phyloP scores from a whole-genome alignment of 2,888 invertebrate species.

The Ryuthela nishihirai region DNA sequence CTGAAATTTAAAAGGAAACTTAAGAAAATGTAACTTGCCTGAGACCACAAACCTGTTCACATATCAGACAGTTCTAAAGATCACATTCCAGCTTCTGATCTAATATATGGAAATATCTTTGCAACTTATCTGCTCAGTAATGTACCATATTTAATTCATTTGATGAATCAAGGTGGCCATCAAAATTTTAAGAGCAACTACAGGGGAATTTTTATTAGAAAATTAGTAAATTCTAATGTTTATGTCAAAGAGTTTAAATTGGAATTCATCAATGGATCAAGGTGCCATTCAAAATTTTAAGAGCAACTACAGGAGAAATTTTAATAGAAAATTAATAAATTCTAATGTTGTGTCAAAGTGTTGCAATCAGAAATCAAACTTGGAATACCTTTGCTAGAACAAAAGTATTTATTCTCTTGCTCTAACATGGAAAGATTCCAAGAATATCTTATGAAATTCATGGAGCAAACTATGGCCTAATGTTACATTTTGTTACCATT shows the following conservation, averaged over 20 bases:
- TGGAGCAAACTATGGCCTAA: not conserved
- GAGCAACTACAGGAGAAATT: not conserved
- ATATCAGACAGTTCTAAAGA: constrained; percentile 3
- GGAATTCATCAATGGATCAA: not conserved
- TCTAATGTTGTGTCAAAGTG: not conserved
- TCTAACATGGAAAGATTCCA: not conserved
- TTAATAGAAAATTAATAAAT: not conserved
- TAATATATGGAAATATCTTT: not conserved
- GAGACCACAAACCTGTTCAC: not conserved
- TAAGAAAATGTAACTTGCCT: not conserved
- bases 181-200: not conserved
- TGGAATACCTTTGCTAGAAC: too few species aligned
- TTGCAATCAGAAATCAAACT: not conserved
- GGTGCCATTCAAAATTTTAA: constrained; percentile 3
- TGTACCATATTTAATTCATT: constrained; percentile 1
- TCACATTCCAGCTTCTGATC: not conserved
- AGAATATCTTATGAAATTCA: not conserved
- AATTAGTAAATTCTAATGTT: not conserved
- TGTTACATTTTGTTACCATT: too few species aligned
- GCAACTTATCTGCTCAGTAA: not conserved
- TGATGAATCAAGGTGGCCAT: constrained; percentile 14
- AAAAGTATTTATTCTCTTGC: not conserved
- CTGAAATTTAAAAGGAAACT: constrained; percentile 1
- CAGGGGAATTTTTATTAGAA: not conserved
- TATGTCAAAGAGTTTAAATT: not conserved